Evolutionary conservation across 2,113 vertebrate species (phyloP), one percentile per base, ranked within the genome.

Genomic region (Prolemur simus): DNA sequence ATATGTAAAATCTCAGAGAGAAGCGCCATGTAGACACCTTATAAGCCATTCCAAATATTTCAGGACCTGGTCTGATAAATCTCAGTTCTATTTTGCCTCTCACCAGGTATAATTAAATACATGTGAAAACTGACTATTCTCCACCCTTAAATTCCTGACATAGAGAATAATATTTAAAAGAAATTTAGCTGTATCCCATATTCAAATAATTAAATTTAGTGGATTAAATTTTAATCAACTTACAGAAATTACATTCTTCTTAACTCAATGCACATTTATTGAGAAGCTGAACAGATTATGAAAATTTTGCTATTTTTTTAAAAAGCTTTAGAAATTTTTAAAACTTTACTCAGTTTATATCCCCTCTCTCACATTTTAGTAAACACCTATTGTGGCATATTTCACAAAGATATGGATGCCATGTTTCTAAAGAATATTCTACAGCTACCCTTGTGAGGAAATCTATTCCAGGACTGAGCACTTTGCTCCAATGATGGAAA

Each of bases 11-110:
- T 27, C 63, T 58, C 63, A 45, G 13, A 88, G 42, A 78, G 69
- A 73, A 78, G 5, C 42, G 47, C 58, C 27, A 4, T 27, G 8
- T 7, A 52, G 42, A 23, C 3, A 69, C 52, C 25, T 39, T 47
- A 3, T 25, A 45, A 78, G 66, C 52, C 29, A 69, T 66, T 93
- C 66, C 94, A 95, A 97, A 69, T 45, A 54, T 8, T 74, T 54
- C 17, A 20, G 69, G n/a, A 3, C 32, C 60, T 47, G 7, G 34
- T 78, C 69, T 93, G 42, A 74, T 73, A 92, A 87, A 82, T n/a
- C n/a, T 37, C 68, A 91, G 64, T 89, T 80, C 78, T 87, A 92
- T 84, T 87, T 66, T 86, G 23, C 8, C 15, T 63, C 91, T 82
- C 18, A 64, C 3, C 20, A 37, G 15, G 37, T 84, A 77, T 94